Percentiles rank a stretch among this genome's conserved stretches.
These are phyloP conservation scores for Ceratotherium simum DNA, from an alignment of 2,113 vertebrate genomes.

Conservation along the genomic window DNA sequence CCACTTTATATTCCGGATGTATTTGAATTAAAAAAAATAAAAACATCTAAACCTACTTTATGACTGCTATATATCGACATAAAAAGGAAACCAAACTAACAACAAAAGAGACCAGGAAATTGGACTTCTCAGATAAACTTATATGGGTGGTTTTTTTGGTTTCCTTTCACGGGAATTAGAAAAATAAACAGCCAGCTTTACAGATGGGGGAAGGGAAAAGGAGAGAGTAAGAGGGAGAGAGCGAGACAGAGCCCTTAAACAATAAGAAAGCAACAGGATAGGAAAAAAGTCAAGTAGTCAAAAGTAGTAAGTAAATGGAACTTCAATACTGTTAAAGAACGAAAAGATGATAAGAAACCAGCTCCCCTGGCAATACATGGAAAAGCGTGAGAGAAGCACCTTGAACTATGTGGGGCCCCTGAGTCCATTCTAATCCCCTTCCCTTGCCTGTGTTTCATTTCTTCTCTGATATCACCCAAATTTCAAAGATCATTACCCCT, in stretches of 20 bases:
- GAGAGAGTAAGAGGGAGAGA: too few relatives aligned
- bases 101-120: constrained; percentile 45
- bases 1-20: neutral
- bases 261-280: neutral
- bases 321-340: neutral
- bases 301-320: neutral
- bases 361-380: neutral
- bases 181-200: neutral
- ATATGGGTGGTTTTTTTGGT: neutral
- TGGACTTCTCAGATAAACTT: constrained; percentile 53
- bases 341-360: neutral
- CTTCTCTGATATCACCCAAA: neutral
- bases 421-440: too few relatives aligned
- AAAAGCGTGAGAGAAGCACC: neutral
- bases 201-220: neutral
- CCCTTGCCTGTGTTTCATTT: neutral
- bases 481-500: neutral
- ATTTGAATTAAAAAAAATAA: neutral
- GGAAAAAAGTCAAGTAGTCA: neutral
- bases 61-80: neutral
- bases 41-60: constrained; percentile 1
- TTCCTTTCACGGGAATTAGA: constrained; percentile 58
- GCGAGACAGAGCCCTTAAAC: neutral
- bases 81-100: constrained; percentile 36
- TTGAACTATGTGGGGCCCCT: rapidly evolving